phyloP scores from a whole-genome alignment of 2,888 invertebrate species.

The Lysandra coridon region DNA sequence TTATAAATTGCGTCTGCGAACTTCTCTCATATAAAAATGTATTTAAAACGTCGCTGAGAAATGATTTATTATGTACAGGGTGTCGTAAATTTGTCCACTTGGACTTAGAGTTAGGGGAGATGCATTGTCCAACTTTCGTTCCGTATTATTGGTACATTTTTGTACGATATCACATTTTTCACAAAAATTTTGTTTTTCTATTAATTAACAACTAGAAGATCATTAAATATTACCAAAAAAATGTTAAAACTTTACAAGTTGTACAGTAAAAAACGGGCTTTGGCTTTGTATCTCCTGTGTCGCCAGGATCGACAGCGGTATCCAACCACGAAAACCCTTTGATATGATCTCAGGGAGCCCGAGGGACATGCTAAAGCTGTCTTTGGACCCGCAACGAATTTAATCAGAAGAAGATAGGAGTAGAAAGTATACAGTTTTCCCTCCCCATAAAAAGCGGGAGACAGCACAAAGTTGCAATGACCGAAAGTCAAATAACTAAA shows the following conservation, averaged over 20 bases:
- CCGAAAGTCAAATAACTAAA: too few species aligned
- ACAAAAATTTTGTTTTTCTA: background rate
- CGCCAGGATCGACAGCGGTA: too few species aligned
- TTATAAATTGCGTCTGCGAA: conserved; percentile 72
- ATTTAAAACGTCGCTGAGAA: conserved; percentile 76
- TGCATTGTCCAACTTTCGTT: conserved; percentile 45
- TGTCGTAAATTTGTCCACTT: conserved; percentile 79
- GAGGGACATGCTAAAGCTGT: too few species aligned
- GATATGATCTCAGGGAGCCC: too few species aligned
- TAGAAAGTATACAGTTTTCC: too few species aligned
- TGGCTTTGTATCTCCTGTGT: too few species aligned
- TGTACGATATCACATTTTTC: background rate
- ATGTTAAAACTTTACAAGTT: background rate
- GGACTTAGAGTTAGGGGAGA: conserved; percentile 67
- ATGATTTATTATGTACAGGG: conserved; percentile 72
- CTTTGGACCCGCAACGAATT: too few species aligned
- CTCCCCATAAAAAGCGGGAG: too few species aligned
- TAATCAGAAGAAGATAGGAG: too few species aligned
- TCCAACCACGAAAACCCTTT: too few species aligned
- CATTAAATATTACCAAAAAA: background rate
- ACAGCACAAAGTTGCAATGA: too few species aligned
- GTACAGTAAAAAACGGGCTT: too few species aligned
- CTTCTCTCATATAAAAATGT: conserved; percentile 77
- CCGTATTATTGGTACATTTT: conserved; percentile 32
- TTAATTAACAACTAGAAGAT: background rate